These are phyloP conservation scores for Steinernema khuongi DNA, from an alignment of 1,140 invertebrate genomes.

Conservation along the genomic window DNA sequence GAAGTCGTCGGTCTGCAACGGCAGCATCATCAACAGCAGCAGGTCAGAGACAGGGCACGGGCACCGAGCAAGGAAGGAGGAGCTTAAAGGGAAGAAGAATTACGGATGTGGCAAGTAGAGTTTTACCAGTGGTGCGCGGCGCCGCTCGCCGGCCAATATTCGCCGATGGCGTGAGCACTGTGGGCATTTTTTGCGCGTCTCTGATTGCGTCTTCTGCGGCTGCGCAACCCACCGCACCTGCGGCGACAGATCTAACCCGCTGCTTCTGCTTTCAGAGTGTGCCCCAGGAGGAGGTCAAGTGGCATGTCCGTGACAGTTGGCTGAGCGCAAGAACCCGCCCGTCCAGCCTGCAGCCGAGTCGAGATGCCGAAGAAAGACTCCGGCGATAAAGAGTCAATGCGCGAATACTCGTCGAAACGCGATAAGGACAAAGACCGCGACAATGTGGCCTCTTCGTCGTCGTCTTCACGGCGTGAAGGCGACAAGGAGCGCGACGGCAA, in stretches of 20 bases:
- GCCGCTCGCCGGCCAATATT: conserved; percentile 12
- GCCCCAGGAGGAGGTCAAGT: not conserved
- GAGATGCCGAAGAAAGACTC: not conserved
- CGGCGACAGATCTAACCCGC: not conserved
- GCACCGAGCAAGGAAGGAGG: not conserved
- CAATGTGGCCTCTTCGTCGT: not conserved
- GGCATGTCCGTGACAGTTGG: not conserved
- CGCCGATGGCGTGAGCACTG: not conserved
- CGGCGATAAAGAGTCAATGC: not conserved
- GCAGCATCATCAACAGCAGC: too few species aligned
- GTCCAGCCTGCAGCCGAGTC: not conserved
- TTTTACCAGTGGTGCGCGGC: conserved; percentile 16
- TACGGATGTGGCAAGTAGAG: conserved; percentile 16
- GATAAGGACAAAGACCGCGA: conserved; percentile 14
- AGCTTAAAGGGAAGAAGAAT: conserved; percentile 17
- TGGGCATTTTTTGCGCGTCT: not conserved
- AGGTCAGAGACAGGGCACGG: not conserved
- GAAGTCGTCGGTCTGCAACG: too few species aligned
- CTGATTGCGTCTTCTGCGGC: not conserved
- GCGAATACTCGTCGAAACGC: conserved; percentile 14
- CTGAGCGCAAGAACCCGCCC: not conserved
- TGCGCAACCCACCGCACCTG: not conserved
- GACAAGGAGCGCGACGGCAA: conserved; percentile 8
- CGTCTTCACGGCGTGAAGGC: not conserved
- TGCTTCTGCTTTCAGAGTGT: not conserved